Evolutionary conservation across 2,797 vertebrate genomes (phyloP).

Genomic region (Nannoperca obscura): DNA sequence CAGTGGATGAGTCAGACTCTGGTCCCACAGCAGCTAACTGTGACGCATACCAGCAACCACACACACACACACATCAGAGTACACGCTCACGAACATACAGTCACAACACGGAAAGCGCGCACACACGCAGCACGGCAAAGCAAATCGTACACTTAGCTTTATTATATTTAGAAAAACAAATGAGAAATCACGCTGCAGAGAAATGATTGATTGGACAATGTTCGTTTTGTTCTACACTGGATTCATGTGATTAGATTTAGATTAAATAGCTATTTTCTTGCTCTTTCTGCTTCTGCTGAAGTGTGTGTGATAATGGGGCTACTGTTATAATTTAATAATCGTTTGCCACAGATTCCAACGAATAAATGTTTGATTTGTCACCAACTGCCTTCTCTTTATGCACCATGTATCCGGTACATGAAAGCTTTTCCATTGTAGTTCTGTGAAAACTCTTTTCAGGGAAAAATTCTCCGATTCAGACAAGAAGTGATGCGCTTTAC

Average conservation of each 20-base stretch:
- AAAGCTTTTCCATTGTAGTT: background rate
- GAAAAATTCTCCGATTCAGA: slow-evolving; percentile 3
- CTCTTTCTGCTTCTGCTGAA: background rate
- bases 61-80: slow-evolving; percentile 47
- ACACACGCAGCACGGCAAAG: slow-evolving; percentile 8
- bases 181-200: background rate
- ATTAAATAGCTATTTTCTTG: background rate
- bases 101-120: background rate
- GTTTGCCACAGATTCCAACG: background rate
- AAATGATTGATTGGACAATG: slow-evolving; percentile 15
- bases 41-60: slow-evolving; percentile 81
- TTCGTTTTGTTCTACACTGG: slow-evolving; percentile 7
- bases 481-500: background rate
- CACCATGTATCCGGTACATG: background rate
- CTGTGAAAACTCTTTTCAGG: slow-evolving; percentile 12
- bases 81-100: slow-evolving; percentile 19
- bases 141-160: slow-evolving; percentile 1
- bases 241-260: background rate
- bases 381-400: slow-evolving; percentile 3
- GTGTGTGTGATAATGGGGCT: background rate
- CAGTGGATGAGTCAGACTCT: slow-evolving; percentile 86
- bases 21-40: slow-evolving; percentile 82
- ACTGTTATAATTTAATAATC: no score
- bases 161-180: slow-evolving; percentile 9
- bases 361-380: slow-evolving; percentile 39